phyloP scores from a whole-genome alignment of 35 echinoderm and acorn worm species.

The Holothuria glaberrima region DNA sequence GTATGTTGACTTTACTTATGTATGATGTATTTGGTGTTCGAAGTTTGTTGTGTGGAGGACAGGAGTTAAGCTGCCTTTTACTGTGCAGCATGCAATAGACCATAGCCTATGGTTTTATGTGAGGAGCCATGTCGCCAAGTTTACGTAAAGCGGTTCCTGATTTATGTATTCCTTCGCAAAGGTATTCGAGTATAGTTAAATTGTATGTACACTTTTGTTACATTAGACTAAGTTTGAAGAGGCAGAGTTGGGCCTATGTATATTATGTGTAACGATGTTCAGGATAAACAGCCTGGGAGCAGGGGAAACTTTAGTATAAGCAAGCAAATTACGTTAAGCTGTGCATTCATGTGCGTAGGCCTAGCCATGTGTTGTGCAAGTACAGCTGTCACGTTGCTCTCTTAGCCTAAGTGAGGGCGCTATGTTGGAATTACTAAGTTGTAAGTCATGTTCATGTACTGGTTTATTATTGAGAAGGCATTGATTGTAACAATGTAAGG shows the following conservation, averaged over 20 bases:
- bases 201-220: not conserved
- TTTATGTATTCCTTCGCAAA: not conserved
- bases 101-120: not conserved
- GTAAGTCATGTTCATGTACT: not conserved
- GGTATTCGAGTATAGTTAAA: too few relatives aligned
- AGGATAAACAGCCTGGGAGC: not conserved
- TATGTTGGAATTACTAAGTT: not conserved
- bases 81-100: not conserved
- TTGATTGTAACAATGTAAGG: not conserved
- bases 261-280: not conserved
- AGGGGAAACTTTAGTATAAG: not conserved
- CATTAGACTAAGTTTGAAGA: not conserved
- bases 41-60: not conserved
- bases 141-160: not conserved
- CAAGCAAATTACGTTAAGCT: not conserved
- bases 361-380: not conserved
- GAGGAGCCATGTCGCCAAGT: not conserved
- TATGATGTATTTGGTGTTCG: not conserved
- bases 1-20: constrained; percentile 3
- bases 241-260: not conserved
- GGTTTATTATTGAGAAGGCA: not conserved
- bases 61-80: not conserved
- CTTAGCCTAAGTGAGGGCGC: not conserved
- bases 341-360: not conserved
- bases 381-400: not conserved